These are phyloP conservation scores for Acanthoscelides obtectus DNA, from an alignment of 2,888 invertebrate genomes.

Conservation along the genomic window DNA sequence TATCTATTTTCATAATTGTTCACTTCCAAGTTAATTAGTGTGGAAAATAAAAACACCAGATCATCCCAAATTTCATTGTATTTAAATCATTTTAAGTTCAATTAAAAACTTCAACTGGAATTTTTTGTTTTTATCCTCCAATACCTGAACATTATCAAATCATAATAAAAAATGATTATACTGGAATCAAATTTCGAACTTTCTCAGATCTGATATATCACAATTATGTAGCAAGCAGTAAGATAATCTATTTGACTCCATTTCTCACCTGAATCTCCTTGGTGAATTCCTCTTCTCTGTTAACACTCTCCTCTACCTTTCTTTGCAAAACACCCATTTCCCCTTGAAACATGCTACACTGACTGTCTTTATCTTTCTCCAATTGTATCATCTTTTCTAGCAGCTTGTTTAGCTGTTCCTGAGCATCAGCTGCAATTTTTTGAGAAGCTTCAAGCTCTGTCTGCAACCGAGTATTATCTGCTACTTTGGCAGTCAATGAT, in stretches of 20 bases:
- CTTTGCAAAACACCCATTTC: conserved; percentile 32
- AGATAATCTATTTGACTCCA: conserved; percentile 6
- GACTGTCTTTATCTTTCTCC: conserved; percentile 45
- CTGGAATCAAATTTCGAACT: too few relatives aligned
- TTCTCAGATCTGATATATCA: too few relatives aligned
- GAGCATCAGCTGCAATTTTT: conserved; percentile 42
- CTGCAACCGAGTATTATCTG: conserved; percentile 53
- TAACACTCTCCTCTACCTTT: conserved; percentile 45
- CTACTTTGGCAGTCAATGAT: conserved; percentile 51
- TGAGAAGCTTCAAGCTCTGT: conserved; percentile 42
- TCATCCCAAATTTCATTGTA: too few relatives aligned
- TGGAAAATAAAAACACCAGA: too few relatives aligned
- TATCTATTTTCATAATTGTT: too few relatives aligned
- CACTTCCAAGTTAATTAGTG: too few relatives aligned
- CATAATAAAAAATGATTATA: too few relatives aligned
- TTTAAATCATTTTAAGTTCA: too few relatives aligned
- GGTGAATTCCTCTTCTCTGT: conserved; percentile 53
- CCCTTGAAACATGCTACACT: conserved; percentile 42
- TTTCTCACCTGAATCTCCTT: conserved; percentile 46
- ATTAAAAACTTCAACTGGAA: too few relatives aligned
- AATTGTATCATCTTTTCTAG: conserved; percentile 40
- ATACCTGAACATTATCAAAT: too few relatives aligned
- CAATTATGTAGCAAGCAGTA: too few relatives aligned
- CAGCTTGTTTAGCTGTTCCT: conserved; percentile 43
- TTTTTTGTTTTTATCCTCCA: too few relatives aligned